A percentile compares a stretch with the other conserved stretches of the same genome.
Conservation (phyloP, 2,888 invertebrate species). For the Pachliopta kotzebuea region DNA sequence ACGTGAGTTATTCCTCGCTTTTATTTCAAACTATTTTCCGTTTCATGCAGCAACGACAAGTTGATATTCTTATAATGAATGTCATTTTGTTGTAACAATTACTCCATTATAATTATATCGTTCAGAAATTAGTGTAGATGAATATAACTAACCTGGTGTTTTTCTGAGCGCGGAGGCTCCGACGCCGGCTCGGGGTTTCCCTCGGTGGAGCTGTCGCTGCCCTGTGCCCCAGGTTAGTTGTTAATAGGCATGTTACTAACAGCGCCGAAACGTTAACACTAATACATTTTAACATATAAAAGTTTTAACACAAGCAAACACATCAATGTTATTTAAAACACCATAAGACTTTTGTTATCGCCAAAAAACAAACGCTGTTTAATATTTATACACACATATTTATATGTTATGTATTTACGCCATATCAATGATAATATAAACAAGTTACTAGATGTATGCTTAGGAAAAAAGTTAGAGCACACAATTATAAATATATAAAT, state of each 20-base stretch:
- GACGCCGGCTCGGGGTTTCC: conserved; percentile 34
- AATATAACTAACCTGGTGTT: conserved; percentile 32
- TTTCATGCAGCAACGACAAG: too few relatives aligned
- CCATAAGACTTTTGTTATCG: background rate
- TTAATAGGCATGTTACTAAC: conserved; percentile 14
- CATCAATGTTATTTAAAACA: background rate
- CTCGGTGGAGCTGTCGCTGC: conserved; percentile 65
- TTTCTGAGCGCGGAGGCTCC: conserved; percentile 35
- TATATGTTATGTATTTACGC: background rate
- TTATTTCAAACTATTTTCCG: too few relatives aligned
- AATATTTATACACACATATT: background rate
- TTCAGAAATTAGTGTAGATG: background rate
- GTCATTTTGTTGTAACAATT: too few relatives aligned
- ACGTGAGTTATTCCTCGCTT: too few relatives aligned
- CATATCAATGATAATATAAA: too few relatives aligned
- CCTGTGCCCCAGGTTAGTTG: conserved; percentile 44
- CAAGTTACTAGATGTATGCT: too few relatives aligned
- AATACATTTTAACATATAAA: background rate
- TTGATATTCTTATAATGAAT: too few relatives aligned
- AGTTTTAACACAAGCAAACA: conserved; percentile 5
- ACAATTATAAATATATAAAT: too few relatives aligned
- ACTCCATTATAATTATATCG: too few relatives aligned
- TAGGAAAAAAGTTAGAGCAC: too few relatives aligned
- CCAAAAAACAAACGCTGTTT: background rate
- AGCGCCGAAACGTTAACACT: conserved; percentile 2